Conservation (phyloP, 2,113 vertebrate species). For the Ciconia maguari region DNA sequence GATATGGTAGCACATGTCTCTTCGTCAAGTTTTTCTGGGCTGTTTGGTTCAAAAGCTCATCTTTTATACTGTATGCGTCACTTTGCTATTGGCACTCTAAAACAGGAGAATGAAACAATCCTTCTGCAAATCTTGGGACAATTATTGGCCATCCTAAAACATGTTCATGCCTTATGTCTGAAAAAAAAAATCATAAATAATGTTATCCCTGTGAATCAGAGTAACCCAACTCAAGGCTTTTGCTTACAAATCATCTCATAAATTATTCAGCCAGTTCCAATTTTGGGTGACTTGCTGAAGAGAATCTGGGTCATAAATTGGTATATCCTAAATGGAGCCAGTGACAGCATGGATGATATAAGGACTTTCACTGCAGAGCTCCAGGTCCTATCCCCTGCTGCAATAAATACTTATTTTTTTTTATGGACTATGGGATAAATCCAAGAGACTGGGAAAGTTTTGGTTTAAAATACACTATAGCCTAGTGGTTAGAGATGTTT, state of each 20-base stretch:
- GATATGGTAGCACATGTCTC: accelerated
- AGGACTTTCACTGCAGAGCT: background rate
- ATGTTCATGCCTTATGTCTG: background rate
- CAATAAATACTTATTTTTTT: slow-evolving; percentile 3
- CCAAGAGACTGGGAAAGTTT: background rate
- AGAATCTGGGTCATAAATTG: slow-evolving; percentile 40
- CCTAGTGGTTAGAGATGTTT: background rate
- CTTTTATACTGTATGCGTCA: background rate
- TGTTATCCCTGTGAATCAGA: background rate
- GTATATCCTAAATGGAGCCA: background rate
- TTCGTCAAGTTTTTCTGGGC: background rate
- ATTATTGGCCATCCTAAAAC: background rate
- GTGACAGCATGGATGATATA: background rate
- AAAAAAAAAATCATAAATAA: slow-evolving; percentile 6
- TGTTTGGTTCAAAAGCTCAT: background rate
- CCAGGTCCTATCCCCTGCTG: background rate
- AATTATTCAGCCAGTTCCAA: slow-evolving; percentile 25
- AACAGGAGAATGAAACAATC: background rate
- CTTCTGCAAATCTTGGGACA: background rate
- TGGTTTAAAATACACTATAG: background rate
- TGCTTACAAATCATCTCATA: slow-evolving; percentile 22
- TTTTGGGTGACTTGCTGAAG: slow-evolving; percentile 12
- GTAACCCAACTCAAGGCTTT: background rate
- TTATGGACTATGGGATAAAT: background rate
- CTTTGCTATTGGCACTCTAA: background rate